Evolutionary conservation across 2,888 invertebrate species (phyloP).

Genomic region (Volucella bombylans): DNA sequence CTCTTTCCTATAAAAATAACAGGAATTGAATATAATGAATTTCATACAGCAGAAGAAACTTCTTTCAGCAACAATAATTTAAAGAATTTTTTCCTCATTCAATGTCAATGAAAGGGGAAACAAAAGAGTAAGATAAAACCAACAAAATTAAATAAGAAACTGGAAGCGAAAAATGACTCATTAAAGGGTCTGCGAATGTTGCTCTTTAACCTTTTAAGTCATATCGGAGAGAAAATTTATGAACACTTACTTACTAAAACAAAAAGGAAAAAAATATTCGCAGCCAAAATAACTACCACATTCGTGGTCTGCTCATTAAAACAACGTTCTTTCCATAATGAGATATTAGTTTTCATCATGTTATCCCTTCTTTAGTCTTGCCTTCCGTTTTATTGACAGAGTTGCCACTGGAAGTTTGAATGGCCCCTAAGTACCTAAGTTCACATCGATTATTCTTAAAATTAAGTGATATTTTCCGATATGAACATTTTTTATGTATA

Average conservation of each 20-base stretch:
- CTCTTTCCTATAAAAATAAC: not conserved
- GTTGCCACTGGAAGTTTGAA: not conserved
- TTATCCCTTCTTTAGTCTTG: too few species aligned
- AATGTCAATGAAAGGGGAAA: slow-evolving; percentile 26
- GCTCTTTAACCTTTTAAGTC: slow-evolving; percentile 48
- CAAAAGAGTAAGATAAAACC: not conserved
- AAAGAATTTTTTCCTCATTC: slow-evolving; percentile 30
- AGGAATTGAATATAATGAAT: slow-evolving; percentile 28
- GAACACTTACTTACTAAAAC: not conserved
- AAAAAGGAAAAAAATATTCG: not conserved
- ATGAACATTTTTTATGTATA: too few species aligned
- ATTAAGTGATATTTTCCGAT: too few species aligned
- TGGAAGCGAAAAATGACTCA: slow-evolving; percentile 35
- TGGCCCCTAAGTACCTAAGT: not conserved
- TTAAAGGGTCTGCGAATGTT: slow-evolving; percentile 67
- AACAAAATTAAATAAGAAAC: not conserved
- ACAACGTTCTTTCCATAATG: slow-evolving; percentile 30
- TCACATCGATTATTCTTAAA: too few species aligned
- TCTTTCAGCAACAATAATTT: slow-evolving; percentile 54
- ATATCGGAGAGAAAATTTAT: slow-evolving; percentile 41
- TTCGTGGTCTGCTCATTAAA: slow-evolving; percentile 20
- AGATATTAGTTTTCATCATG: slow-evolving; percentile 6
- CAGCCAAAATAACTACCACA: slow-evolving; percentile 16
- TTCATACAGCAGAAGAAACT: slow-evolving; percentile 18
- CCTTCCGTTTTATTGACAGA: too few species aligned